Percentiles rank a stretch among this genome's conserved stretches.
These are phyloP conservation scores for Malacoctenus gilli DNA, from an alignment of 2,797 vertebrate species.

Conservation along the genomic window DNA sequence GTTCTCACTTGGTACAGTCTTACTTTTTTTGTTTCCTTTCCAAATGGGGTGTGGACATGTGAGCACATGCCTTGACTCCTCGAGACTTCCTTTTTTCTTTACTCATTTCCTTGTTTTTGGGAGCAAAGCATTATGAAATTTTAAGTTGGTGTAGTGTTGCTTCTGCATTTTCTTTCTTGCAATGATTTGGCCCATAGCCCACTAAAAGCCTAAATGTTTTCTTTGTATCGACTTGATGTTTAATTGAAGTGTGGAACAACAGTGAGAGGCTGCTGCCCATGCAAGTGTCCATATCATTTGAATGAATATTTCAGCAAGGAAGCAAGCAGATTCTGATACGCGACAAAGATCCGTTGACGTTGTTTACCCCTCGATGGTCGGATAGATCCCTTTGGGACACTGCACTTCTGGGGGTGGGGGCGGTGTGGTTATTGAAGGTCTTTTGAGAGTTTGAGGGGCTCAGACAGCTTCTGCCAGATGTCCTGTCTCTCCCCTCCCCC, in stretches of 20 bases:
- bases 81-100: slow-evolving; percentile 37
- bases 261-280: background rate
- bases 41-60: slow-evolving; percentile 42
- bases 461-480: slow-evolving; percentile 79
- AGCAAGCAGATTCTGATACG: slow-evolving; percentile 4
- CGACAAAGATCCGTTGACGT: slow-evolving; percentile 27
- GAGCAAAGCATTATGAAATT: slow-evolving; percentile 51
- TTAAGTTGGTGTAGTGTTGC: background rate
- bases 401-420: slow-evolving; percentile 37
- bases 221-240: too few species aligned
- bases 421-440: slow-evolving; percentile 61
- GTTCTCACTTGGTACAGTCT: slow-evolving; percentile 54
- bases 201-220: too few species aligned
- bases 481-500: slow-evolving; percentile 71
- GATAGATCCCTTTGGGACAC: slow-evolving; percentile 40
- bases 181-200: background rate
- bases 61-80: slow-evolving; percentile 35
- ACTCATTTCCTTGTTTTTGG: slow-evolving; percentile 30
- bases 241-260: background rate
- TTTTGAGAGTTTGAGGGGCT: slow-evolving; percentile 54
- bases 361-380: slow-evolving; percentile 47
- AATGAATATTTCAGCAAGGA: slow-evolving; percentile 44
- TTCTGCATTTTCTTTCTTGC: slow-evolving; percentile 19
- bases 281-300: slow-evolving; percentile 20
- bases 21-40: slow-evolving; percentile 24